Base-by-base conservation (phyloP, 2,888 invertebrate genomes). In the Rotaria macrura region DNA sequence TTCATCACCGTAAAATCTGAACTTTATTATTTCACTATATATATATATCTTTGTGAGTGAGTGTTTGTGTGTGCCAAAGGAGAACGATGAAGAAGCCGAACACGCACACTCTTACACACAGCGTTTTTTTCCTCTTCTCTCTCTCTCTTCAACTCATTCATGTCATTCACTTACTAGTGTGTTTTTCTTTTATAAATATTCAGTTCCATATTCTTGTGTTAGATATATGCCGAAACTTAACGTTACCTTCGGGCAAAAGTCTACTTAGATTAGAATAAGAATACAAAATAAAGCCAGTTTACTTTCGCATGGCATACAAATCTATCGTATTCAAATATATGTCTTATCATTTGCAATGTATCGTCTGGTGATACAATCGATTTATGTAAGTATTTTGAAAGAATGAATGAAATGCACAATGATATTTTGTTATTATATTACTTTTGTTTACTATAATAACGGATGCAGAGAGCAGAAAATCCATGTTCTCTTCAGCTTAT, bases 311-410 rank as follows among this genome's bases (percentile, higher is more conserved):
- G 65, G 65, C 65, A 65, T 65, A 34, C 65, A 65, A 65, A 29
- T 65, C 20, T 29, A 17, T 65, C 65, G 17, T 65, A 5, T 65
- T 65, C 65, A 65, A 65, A 65, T 65, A 65, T 34, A 29, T 34
- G 34, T 65, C 65, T 65, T 65, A 65, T 65, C 65, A 65, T 65
- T 65, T 65, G 34, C 65, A 65, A 65, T 65, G 65, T 65, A 38
- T 65, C 65, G 34, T 20, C 65, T 65, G 34, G 34, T 65, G 34
- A 34, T 65, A 29, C 3, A 65, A 65, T 65, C 65, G 17, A 38
- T 65, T 65, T 65, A 65, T 65, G 65, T 65, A 65, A 65, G 65
- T 65, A 34, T 65, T 65, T 65, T 29, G 29, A 54, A 54, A 54
- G 23, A 54, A 54, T 54, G 54, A 54, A 54, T 6, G 54, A 54